Conservation (phyloP, 2,888 invertebrate genomes). For the Hyposoter dolosus region DNA sequence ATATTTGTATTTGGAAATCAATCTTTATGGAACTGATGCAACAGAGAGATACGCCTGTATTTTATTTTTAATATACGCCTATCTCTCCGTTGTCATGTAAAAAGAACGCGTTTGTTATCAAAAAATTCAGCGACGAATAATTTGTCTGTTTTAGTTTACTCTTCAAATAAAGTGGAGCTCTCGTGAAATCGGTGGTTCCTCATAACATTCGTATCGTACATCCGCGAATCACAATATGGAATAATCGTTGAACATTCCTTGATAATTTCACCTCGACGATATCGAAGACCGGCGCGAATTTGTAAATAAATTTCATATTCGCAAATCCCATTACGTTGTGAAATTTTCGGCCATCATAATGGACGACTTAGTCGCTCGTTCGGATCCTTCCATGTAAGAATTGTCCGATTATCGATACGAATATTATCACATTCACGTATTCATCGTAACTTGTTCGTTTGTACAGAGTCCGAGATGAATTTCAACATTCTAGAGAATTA, state of each 20-base stretch:
- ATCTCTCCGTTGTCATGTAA: slow-evolving; percentile 42
- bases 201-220: slow-evolving; percentile 49
- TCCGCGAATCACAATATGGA: slow-evolving; percentile 34
- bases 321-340: not conserved
- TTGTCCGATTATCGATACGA: not conserved
- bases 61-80: not conserved
- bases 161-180: slow-evolving; percentile 84
- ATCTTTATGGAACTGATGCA: slow-evolving; percentile 8
- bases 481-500: slow-evolving; percentile 45
- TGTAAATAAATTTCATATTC: slow-evolving; percentile 42
- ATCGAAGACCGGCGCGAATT: slow-evolving; percentile 34
- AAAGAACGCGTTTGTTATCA: slow-evolving; percentile 2
- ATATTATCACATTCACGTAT: slow-evolving; percentile 21
- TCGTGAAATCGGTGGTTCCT: slow-evolving; percentile 24
- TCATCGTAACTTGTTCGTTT: slow-evolving; percentile 61
- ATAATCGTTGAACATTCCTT: slow-evolving; percentile 39
- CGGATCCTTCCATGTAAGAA: not conserved
- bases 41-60: slow-evolving; percentile 47
- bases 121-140: slow-evolving; percentile 57
- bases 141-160: slow-evolving; percentile 86
- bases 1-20: slow-evolving; percentile 24
- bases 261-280: not conserved
- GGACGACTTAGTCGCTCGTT: not conserved
- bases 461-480: slow-evolving; percentile 64
- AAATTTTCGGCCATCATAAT: not conserved